Conservation (phyloP, 1,140 invertebrate genomes). For the Probaryconus sp. region DNA sequence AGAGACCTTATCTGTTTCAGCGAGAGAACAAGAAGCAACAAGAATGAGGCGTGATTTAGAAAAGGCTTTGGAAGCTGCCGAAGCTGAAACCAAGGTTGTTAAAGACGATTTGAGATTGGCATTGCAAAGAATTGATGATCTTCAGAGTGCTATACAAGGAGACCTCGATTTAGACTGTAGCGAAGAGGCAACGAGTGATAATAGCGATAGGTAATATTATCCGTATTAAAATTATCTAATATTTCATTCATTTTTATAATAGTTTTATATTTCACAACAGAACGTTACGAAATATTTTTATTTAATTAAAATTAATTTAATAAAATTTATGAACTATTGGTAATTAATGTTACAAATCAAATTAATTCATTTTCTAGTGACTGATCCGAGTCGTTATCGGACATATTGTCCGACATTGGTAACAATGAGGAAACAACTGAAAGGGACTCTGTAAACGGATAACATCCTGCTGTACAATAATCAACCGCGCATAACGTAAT, state of each 20-base stretch:
- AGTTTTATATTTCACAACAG: too few species aligned
- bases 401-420: constrained; percentile 65
- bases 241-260: too few species aligned
- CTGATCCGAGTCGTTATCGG: constrained; percentile 72
- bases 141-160: constrained; percentile 90
- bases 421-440: constrained; percentile 56
- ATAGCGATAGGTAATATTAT: constrained; percentile 81
- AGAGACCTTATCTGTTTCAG: constrained; percentile 82
- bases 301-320: not conserved
- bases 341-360: too few species aligned
- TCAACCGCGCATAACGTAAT: not conserved
- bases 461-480: constrained; percentile 34
- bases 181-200: constrained; percentile 80
- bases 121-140: constrained; percentile 89
- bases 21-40: constrained; percentile 85
- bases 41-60: constrained; percentile 84
- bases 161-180: constrained; percentile 81
- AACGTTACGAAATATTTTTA: not conserved
- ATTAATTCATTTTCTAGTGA: constrained; percentile 64
- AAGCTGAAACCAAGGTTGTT: constrained; percentile 82
- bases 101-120: constrained; percentile 88
- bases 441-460: constrained; percentile 25
- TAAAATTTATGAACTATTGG: too few species aligned
- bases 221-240: too few species aligned
- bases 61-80: constrained; percentile 83